phyloP scores from a whole-genome alignment of 2,888 invertebrate genomes.

The Drosophila kambysellisi region DNA sequence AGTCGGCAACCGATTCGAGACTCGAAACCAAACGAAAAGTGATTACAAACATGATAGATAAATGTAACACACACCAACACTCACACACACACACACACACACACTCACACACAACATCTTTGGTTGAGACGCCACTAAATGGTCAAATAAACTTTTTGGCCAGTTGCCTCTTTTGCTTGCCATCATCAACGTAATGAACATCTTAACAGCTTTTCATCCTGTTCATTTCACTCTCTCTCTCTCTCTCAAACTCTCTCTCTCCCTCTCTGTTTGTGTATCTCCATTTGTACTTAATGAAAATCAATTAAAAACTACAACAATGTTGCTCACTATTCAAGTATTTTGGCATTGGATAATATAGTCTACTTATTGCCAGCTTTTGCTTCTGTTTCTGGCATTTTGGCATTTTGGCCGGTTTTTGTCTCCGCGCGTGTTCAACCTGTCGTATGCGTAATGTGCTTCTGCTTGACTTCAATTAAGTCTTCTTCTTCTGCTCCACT shows the following conservation, averaged over 20 bases:
- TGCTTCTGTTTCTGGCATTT: slow-evolving; percentile 13
- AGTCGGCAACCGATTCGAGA: slow-evolving; percentile 44
- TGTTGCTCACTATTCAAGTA: slow-evolving; percentile 52
- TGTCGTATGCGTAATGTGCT: slow-evolving; percentile 76
- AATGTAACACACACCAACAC: slow-evolving; percentile 56
- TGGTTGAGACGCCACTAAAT: slow-evolving; percentile 68
- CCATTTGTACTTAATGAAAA: slow-evolving; percentile 70
- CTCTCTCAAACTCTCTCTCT: slow-evolving; percentile 1
- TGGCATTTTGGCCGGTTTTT: slow-evolving; percentile 23
- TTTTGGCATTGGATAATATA: slow-evolving; percentile 18
- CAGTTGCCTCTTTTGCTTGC: slow-evolving; percentile 54
- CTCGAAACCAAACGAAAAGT: slow-evolving; percentile 79
- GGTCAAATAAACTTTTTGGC: slow-evolving; percentile 80
- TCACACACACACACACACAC: slow-evolving; percentile 20
- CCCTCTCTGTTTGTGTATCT: slow-evolving; percentile 9
- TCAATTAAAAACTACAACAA: slow-evolving; percentile 79
- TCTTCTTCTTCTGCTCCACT: not conserved
- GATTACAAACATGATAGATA: slow-evolving; percentile 81
- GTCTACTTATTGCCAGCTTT: slow-evolving; percentile 12
- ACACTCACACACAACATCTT: slow-evolving; percentile 64
- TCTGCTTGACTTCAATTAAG: slow-evolving; percentile 55
- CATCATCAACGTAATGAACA: slow-evolving; percentile 74
- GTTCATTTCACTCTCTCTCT: slow-evolving; percentile 1
- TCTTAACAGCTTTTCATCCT: slow-evolving; percentile 74
- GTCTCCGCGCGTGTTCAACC: slow-evolving; percentile 46